Evolutionary conservation across 2,113 vertebrate species (phyloP), one percentile per base, ranked within the genome.

Genomic region (Mesitornis unicolor): DNA sequence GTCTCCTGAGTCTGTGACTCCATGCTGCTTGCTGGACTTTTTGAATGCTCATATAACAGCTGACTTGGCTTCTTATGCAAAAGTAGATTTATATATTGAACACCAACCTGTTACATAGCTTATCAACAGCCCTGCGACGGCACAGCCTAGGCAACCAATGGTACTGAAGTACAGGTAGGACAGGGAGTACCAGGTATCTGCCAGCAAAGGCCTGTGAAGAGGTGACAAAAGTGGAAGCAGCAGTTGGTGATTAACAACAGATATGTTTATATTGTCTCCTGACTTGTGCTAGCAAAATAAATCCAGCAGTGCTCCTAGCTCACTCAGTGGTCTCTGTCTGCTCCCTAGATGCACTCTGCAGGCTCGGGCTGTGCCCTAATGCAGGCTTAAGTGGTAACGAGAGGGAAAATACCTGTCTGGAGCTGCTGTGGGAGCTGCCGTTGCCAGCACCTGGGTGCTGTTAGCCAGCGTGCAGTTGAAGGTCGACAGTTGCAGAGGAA

Each of bases 81-180:
- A 78, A 40, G 15, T 2, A 2, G 22, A 17, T 28, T 3, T 38
- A 6, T 25, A 7, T 28, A 14, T 10, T 6, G 26, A 54, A 10
- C 74, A 97, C 98, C 45, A 56, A 98, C 98, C 98, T 98, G 98
- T 99, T 80, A 98, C 0, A 65, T 98, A 97, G 95, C 98, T 99
- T 85, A 99, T 98, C 81, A 98, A 17, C 13, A 98, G 28, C 12
- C 98, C 98, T 11, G 83, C 47, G 43, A 93, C 61, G 43, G 97
- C 57, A 36, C 98, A 98, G 26, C 90, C 97, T 15, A 98, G 59
- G 60, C 98, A 99, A 86, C 99, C 98, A 6, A 98, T 96, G 21
- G 98, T 94, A 74, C 98, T 98, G 82, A 98, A 98, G 97, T 99
- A 98, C 65, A 98, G 98, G 96, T 99, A 99, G 83, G 98, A 99